Evolutionary conservation across 2,113 vertebrate species (phyloP).

Genomic region (Gymnorhina tibicen): DNA sequence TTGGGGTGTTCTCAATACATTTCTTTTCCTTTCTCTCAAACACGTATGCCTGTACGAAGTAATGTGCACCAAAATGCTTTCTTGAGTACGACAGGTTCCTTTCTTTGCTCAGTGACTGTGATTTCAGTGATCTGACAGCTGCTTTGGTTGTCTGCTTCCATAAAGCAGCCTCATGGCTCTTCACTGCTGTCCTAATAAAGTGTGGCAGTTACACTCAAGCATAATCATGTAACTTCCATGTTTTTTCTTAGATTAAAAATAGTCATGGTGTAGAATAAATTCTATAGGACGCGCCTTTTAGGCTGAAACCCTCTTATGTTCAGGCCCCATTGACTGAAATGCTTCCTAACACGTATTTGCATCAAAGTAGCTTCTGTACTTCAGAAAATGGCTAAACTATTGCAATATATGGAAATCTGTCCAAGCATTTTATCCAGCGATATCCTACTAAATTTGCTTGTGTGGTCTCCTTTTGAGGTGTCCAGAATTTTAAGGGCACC

Average conservation of each 20-base stretch:
- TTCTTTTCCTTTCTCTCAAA: neutral
- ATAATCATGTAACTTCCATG: neutral
- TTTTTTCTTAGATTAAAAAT: neutral
- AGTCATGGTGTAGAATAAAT: neutral
- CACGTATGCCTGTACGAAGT: fast-evolving
- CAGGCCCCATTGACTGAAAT: neutral
- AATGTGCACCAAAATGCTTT: neutral
- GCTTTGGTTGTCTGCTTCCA: neutral
- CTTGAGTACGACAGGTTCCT: neutral
- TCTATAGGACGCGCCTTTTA: neutral
- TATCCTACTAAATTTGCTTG: neutral
- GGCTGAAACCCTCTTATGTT: neutral
- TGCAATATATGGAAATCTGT: neutral
- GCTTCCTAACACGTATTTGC: neutral
- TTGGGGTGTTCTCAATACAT: neutral
- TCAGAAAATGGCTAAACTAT: neutral
- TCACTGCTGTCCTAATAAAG: neutral
- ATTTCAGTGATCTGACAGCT: neutral
- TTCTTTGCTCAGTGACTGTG: neutral
- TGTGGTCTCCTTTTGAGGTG: neutral
- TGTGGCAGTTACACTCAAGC: neutral
- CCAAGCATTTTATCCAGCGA: neutral
- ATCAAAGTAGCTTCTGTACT: neutral
- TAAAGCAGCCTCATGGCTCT: neutral
- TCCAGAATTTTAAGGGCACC: neutral